phyloP scores from a whole-genome alignment of 2,888 invertebrate genomes.

The Meta bourneti region DNA sequence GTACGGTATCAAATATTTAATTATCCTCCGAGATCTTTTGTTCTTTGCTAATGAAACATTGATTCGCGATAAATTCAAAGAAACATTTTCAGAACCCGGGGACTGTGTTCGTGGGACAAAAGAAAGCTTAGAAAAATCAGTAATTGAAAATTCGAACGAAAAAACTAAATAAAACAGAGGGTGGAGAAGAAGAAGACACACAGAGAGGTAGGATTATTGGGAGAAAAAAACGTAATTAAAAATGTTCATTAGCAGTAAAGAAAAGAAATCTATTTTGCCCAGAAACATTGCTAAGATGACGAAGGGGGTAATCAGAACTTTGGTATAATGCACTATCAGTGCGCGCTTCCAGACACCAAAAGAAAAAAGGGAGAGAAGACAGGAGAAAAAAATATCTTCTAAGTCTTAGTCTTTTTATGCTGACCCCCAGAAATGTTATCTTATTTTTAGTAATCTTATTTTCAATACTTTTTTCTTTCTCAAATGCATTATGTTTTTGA shows the following conservation, averaged over 20 bases:
- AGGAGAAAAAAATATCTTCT: constrained; percentile 4
- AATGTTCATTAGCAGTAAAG: constrained; percentile 74
- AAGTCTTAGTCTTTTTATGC: constrained; percentile 64
- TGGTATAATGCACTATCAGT: constrained; percentile 16
- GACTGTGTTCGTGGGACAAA: constrained; percentile 10
- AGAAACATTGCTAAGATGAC: constrained; percentile 33
- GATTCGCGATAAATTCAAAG: constrained; percentile 76
- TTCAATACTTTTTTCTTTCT: constrained; percentile 22
- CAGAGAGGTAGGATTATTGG: constrained; percentile 69
- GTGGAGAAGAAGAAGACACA: constrained; percentile 23
- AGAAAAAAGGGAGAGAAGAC: constrained; percentile 4
- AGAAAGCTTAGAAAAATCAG: constrained; percentile 72
- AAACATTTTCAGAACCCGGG: constrained; percentile 46
- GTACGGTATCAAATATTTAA: constrained; percentile 76
- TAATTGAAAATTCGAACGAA: constrained; percentile 73
- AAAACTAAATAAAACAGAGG: constrained; percentile 36
- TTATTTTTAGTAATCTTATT: constrained; percentile 63
- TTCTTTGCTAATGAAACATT: constrained; percentile 76
- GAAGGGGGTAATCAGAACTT: constrained; percentile 22
- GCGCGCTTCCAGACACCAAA: background rate
- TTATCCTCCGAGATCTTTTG: constrained; percentile 74
- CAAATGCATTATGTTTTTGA: constrained; percentile 49
- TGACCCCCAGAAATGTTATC: constrained; percentile 58
- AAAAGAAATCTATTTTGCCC: constrained; percentile 68
- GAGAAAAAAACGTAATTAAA: constrained; percentile 74